Percentiles rank a stretch among this genome's conserved stretches.
These are phyloP conservation scores for Epiblema foenella DNA, from an alignment of 2,888 invertebrate species.

Conservation along the genomic window DNA sequence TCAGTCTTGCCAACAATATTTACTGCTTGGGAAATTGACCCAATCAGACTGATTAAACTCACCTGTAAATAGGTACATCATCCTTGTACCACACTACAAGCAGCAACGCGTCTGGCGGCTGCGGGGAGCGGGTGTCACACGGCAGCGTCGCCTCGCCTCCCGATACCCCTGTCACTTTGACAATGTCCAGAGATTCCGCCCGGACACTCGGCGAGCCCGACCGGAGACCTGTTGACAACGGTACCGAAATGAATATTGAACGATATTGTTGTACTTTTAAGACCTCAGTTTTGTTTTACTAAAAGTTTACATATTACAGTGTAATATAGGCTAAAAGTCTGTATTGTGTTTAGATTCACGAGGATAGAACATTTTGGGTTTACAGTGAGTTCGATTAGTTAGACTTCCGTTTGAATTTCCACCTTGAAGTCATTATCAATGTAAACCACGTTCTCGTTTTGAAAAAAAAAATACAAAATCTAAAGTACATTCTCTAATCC, in stretches of 20 bases:
- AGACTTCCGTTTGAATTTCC: no score
- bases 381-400: no score
- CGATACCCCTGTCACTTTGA: constrained; percentile 89
- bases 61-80: constrained; percentile 96
- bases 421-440: no score
- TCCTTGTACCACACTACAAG: constrained; percentile 97
- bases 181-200: constrained; percentile 83
- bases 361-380: no score
- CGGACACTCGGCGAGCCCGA: constrained; percentile 61
- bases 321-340: no score
- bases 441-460: no score
- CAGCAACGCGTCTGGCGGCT: constrained; percentile 91
- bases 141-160: constrained; percentile 92
- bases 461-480: no score
- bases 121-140: constrained; percentile 92
- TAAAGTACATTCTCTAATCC: no score
- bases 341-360: no score
- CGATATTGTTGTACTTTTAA: neutral
- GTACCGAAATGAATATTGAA: constrained; percentile 27
- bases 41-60: constrained; percentile 48
- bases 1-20: no score
- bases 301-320: no score
- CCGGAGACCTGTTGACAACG: constrained; percentile 68
- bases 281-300: neutral
- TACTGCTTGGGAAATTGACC: no score